Percentiles rank a stretch among this genome's conserved stretches.
Conservation (phyloP, 2,797 vertebrate genomes). For the Galago senegalensis region DNA sequence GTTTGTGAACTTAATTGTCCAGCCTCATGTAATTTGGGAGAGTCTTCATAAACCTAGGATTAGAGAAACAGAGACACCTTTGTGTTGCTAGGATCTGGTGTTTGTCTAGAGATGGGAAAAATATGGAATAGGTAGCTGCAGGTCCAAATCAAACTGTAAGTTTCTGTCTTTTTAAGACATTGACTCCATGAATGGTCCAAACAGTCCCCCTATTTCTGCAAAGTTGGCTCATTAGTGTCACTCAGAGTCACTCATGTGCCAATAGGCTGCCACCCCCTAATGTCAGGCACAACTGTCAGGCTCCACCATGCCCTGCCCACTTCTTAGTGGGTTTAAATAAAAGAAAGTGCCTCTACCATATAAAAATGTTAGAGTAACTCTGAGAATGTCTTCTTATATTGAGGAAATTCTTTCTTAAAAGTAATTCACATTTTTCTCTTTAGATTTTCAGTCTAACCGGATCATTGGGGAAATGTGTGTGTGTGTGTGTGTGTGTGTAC, state of each 20-base stretch:
- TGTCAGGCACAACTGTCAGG: not conserved
- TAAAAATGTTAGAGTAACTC: not conserved
- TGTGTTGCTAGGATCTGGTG: not conserved
- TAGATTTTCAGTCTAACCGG: not conserved
- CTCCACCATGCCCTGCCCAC: not conserved
- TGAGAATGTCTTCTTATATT: not conserved
- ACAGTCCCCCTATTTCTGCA: too few species aligned
- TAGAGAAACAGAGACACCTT: not conserved
- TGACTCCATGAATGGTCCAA: not conserved
- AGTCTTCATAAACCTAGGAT: not conserved
- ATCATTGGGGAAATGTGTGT: too few species aligned
- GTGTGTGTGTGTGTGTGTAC: not conserved
- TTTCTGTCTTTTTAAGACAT: too few species aligned
- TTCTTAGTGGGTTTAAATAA: not conserved
- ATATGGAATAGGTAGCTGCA: rapidly evolving
- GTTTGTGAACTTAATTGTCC: too few species aligned
- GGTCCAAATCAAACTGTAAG: not conserved
- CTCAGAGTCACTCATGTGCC: not conserved
- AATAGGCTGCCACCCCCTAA: not conserved
- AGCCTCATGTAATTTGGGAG: not conserved
- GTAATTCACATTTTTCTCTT: not conserved
- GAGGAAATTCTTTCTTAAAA: not conserved
- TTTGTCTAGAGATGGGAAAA: not conserved
- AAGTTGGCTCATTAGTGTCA: not conserved
- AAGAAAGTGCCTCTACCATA: not conserved